Evolutionary conservation across 2,113 vertebrate genomes (phyloP).

Genomic region (Platichthys flesus): DNA sequence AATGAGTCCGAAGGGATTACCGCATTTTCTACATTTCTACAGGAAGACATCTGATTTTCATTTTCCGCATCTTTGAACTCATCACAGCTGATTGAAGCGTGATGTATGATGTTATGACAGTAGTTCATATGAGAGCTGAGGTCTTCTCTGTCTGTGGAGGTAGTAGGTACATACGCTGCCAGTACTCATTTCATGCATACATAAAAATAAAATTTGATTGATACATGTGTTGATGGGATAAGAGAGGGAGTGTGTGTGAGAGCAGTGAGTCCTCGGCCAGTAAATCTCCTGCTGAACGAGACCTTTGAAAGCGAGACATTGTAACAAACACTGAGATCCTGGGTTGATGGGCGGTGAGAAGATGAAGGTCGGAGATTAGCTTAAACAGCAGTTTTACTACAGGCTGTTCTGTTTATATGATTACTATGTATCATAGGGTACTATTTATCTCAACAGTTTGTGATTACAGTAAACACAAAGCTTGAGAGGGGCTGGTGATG

Average conservation of each 20-base stretch:
- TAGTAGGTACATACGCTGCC: background rate
- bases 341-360: slow-evolving; percentile 17
- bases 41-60: slow-evolving; percentile 34
- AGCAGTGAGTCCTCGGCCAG: no score
- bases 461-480: slow-evolving; percentile 47
- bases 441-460: slow-evolving; percentile 30
- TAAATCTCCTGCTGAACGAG: slow-evolving; percentile 33
- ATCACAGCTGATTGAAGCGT: background rate
- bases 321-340: slow-evolving; percentile 27
- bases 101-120: no score
- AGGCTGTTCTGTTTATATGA: no score
- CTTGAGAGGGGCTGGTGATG: slow-evolving; percentile 22
- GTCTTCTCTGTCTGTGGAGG: background rate
- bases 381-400: no score
- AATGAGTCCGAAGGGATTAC: slow-evolving; percentile 13
- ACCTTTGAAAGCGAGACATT: no score
- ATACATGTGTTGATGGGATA: background rate
- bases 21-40: background rate
- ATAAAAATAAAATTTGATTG: no score
- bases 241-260: no score
- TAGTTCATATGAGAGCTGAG: background rate
- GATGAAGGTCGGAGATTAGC: no score
- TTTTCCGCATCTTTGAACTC: slow-evolving; percentile 41
- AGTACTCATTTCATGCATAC: background rate
- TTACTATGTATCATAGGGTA: slow-evolving; percentile 26